Conservation (phyloP, 1,140 invertebrate species). For the Bombus sibiricus region DNA sequence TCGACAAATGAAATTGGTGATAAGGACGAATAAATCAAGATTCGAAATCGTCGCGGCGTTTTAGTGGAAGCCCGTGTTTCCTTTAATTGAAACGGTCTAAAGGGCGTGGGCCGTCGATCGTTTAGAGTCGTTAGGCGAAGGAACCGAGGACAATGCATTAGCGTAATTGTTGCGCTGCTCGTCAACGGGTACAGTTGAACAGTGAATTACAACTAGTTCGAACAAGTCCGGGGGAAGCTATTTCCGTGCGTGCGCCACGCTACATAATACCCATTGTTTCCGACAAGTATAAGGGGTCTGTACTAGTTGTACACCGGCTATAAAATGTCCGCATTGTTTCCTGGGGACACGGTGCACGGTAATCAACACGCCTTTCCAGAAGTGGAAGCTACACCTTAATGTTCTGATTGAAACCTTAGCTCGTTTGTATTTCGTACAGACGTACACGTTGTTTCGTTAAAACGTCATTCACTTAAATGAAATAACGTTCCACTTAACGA, state of each 20-base stretch:
- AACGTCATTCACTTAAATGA: not conserved
- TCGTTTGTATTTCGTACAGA: not conserved
- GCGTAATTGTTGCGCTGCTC: slow-evolving; percentile 68
- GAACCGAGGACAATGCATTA: slow-evolving; percentile 67
- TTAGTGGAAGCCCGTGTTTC: not conserved
- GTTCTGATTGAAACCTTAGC: slow-evolving; percentile 7
- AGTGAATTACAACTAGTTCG: slow-evolving; percentile 67
- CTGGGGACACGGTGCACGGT: slow-evolving; percentile 54
- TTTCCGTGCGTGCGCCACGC: slow-evolving; percentile 62
- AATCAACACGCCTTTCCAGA: slow-evolving; percentile 47
- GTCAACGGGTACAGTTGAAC: slow-evolving; percentile 63
- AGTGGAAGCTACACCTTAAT: not conserved
- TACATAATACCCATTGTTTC: slow-evolving; percentile 70
- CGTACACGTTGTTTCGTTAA: not conserved
- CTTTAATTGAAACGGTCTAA: slow-evolving; percentile 33
- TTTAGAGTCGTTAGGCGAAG: slow-evolving; percentile 59
- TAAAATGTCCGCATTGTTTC: slow-evolving; percentile 66
- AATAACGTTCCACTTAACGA: not conserved
- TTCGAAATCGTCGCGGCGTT: not conserved
- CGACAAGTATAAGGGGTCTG: slow-evolving; percentile 59
- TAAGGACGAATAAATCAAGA: not conserved
- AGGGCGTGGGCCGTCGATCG: slow-evolving; percentile 29
- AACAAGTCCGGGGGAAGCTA: slow-evolving; percentile 60
- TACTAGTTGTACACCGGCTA: slow-evolving; percentile 59
- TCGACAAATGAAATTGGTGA: not conserved